Base-by-base conservation (phyloP, 1,140 invertebrate species). In the Ceratoteleas bidentatus region DNA sequence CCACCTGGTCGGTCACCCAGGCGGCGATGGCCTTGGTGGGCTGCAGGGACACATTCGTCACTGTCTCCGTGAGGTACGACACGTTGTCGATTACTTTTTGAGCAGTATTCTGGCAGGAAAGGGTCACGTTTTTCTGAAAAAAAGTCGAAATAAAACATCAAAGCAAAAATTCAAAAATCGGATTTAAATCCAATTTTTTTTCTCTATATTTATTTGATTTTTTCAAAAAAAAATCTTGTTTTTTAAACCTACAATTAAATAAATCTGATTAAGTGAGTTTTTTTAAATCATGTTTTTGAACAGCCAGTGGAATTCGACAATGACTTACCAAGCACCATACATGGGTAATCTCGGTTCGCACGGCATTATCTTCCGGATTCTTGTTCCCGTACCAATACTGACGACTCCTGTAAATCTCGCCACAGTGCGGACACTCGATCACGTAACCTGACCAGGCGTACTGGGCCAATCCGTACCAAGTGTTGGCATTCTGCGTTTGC, bases 331-430 rank as follows among this genome's bases (percentile, higher is more conserved):
- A 93, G 75, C 94, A 94, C 96, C 96, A 97, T n/a, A 97, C 94
- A 85, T 97, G 96, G 40, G 93, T 93, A 10, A 96, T 94, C 89
- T 96, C 95, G 5, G 93, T 93, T 65, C 93, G 89, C 7, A 96
- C 94, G 8, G 93, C 93, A 10, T 91, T 89, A 54, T 94, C 93
- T 86, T 96, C 95, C 0, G 96, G 95, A 83, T 94, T 93, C 82
- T 94, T 94, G 87, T 97, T 97, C 0, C 96, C 96, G 88, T 95
- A 97, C 96, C 96, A 98, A 87, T 95, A 95, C 85, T 97, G 94
- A 8, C 96, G 92, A 87, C 95, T 96, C 50, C 95, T 92, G 87
- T 96, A 97, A 72, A 97, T 96, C 80, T 97, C 94, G 1, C 96
- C 96, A 91, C 96, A 97, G 78, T 94, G 93, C 40, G 93, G 93